Evolutionary conservation across 2,797 vertebrate species (phyloP).

Genomic region (Cyprinella venusta): DNA sequence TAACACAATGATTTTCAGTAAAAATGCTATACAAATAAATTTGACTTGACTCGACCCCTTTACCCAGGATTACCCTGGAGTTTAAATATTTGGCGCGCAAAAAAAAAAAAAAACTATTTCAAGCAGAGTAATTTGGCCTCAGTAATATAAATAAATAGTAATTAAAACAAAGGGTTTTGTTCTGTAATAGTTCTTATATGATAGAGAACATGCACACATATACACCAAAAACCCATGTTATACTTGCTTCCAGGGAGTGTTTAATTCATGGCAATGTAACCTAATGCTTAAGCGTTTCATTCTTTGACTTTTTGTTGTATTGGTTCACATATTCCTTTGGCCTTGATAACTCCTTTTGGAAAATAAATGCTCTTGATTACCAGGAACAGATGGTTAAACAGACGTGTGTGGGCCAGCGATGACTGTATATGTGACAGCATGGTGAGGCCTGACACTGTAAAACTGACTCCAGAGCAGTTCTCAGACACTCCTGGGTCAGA

Average conservation of each 20-base stretch:
- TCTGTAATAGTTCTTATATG: background rate
- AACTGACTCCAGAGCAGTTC: constrained; percentile 52
- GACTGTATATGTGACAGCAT: constrained; percentile 55
- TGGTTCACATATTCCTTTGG: constrained; percentile 47
- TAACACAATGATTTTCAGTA: background rate
- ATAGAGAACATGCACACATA: background rate
- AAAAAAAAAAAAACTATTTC: background rate
- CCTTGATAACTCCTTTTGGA: constrained; percentile 57
- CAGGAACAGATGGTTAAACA: constrained; percentile 64
- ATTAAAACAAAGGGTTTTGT: background rate
- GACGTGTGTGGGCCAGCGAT: constrained; percentile 62
- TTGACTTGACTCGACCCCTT: background rate
- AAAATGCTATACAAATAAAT: background rate
- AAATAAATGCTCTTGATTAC: constrained; percentile 54
- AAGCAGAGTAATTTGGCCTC: background rate
- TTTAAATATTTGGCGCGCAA: background rate
- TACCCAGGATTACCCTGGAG: background rate
- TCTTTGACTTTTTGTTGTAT: constrained; percentile 30
- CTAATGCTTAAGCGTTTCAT: constrained; percentile 4
- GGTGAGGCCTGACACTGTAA: constrained; percentile 46
- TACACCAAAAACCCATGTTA: background rate
- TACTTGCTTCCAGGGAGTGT: constrained; percentile 34
- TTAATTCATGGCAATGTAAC: constrained; percentile 43
- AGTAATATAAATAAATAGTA: background rate
- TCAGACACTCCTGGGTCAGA: constrained; percentile 24